Conservation (phyloP, 2,888 invertebrate genomes). For the Incurvaria masculella region DNA sequence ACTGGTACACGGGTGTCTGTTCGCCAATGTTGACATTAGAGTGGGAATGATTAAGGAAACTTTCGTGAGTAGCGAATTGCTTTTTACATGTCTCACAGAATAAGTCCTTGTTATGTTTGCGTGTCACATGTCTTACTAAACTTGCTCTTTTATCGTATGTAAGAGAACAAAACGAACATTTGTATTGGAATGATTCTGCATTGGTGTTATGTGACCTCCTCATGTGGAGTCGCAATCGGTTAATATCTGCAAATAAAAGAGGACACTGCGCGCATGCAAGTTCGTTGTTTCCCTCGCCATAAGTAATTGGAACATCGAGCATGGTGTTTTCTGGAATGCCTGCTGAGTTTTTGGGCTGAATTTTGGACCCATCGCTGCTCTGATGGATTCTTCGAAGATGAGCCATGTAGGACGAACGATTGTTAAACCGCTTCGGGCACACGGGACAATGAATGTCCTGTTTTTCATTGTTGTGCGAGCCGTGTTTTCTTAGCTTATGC, state of each 20-base stretch:
- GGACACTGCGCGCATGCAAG: constrained; percentile 39
- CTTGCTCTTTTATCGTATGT: constrained; percentile 48
- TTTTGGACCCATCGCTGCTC: constrained; percentile 25
- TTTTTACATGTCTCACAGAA: constrained; percentile 40
- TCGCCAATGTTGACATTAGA: constrained; percentile 20
- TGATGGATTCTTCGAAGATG: constrained; percentile 45
- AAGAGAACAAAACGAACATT: constrained; percentile 43
- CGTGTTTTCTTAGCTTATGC: constrained; percentile 40
- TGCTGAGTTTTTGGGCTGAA: constrained; percentile 15
- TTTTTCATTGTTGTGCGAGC: constrained; percentile 21
- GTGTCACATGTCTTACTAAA: constrained; percentile 37
- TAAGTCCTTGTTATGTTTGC: constrained; percentile 39
- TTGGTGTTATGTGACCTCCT: constrained; percentile 42
- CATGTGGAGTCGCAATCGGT: constrained; percentile 43
- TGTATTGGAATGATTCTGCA: constrained; percentile 36
- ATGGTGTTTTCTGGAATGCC: constrained; percentile 22
- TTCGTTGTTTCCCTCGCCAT: constrained; percentile 34
- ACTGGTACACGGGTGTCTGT: constrained; percentile 29
- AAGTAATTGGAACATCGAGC: too few species aligned
- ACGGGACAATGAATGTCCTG: constrained; percentile 39
- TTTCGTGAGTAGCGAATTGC: constrained; percentile 34
- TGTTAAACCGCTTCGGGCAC: constrained; percentile 37
- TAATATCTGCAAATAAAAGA: constrained; percentile 37
- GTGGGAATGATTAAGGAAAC: constrained; percentile 38
- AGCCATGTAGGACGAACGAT: constrained; percentile 39